These are phyloP conservation scores for Anabacerthia variegaticeps DNA, from an alignment of 2,797 vertebrate species.

Conservation along the genomic window DNA sequence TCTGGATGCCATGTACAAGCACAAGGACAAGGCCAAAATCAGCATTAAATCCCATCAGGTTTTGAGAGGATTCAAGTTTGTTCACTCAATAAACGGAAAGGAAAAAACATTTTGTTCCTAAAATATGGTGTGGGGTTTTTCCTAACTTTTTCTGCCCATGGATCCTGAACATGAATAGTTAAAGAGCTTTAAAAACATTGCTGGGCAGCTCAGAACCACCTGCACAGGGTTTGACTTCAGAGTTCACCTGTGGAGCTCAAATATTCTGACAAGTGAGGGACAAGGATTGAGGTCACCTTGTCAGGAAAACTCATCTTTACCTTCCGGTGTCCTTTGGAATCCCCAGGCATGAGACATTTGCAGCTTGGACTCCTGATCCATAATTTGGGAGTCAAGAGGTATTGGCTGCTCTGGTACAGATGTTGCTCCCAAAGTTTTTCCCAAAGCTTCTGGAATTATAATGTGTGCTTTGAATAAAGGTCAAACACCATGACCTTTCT, in stretches of 20 bases:
- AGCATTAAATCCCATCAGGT: background rate
- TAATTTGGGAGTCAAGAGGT: background rate
- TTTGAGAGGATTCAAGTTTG: background rate
- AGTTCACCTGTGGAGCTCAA: background rate
- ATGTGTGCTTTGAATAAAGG: background rate
- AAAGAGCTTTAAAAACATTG: background rate
- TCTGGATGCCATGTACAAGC: background rate
- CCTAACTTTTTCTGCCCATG: background rate
- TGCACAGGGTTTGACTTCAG: background rate
- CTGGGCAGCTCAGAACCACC: background rate
- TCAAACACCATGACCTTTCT: accelerated
- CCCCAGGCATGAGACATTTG: background rate
- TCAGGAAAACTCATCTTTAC: background rate
- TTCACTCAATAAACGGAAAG: background rate
- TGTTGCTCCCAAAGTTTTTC: background rate
- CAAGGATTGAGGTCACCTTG: background rate
- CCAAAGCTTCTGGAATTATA: background rate
- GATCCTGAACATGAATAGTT: background rate
- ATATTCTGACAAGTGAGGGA: background rate
- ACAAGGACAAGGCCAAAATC: background rate
- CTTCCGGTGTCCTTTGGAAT: background rate
- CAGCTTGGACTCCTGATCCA: background rate
- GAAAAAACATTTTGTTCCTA: background rate
- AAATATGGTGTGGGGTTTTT: accelerated
- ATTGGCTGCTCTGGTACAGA: background rate